Percentiles rank a stretch among this genome's conserved stretches.
Conservation (phyloP, 35 echinoderm and acorn worm genomes). For the Apostichopus japonicus region DNA sequence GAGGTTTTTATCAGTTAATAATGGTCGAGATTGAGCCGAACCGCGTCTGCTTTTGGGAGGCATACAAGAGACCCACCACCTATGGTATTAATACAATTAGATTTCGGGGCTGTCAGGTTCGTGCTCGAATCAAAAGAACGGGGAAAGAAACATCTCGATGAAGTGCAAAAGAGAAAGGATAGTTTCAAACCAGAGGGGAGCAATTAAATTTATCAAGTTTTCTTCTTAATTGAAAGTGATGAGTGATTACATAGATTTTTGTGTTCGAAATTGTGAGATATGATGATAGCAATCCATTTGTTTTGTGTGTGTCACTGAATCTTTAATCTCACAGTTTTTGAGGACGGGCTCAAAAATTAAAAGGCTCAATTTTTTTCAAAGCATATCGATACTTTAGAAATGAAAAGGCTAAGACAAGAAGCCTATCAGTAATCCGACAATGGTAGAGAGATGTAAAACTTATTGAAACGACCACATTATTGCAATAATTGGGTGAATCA, state of each 20-base stretch:
- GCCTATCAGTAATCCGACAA: not conserved
- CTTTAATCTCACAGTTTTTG: not conserved
- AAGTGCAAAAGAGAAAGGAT: constrained; percentile 43
- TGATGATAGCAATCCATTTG: constrained; percentile 12
- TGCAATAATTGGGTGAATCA: constrained; percentile 2
- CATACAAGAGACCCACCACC: constrained; percentile 17
- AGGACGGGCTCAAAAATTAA: not conserved
- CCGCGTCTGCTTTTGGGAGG: constrained; percentile 33
- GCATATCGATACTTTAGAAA: not conserved
- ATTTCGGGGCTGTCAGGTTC: not conserved
- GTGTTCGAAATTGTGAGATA: not conserved
- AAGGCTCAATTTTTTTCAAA: not conserved
- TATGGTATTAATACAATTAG: constrained; percentile 38
- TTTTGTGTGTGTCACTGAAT: not conserved
- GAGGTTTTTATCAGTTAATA: constrained; percentile 55
- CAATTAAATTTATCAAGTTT: constrained; percentile 48
- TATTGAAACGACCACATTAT: not conserved
- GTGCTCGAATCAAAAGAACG: not conserved
- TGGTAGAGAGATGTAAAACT: not conserved
- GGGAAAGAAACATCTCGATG: not conserved
- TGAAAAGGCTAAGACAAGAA: not conserved
- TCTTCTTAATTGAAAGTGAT: constrained; percentile 50
- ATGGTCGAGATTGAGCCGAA: constrained; percentile 45
- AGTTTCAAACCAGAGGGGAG: constrained; percentile 38
- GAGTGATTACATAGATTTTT: constrained; percentile 52